Evolutionary conservation across 2,797 vertebrate genomes (phyloP), one percentile per base, ranked within the genome.

Genomic region (Cyclopterus lumpus): DNA sequence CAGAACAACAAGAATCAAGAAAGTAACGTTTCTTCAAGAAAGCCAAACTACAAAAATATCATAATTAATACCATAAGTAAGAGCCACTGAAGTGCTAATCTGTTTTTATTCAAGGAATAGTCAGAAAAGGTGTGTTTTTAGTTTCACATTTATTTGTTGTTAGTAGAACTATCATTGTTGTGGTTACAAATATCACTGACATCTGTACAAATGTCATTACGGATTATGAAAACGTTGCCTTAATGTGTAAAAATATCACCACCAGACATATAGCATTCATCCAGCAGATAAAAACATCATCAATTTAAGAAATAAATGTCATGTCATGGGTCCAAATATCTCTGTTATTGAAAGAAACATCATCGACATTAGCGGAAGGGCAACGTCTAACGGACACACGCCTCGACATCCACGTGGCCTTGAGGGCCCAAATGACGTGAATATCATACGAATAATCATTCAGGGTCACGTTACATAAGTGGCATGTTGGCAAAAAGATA

Each of bases 331-430:
- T 66, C 30, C n/a, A n/a, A 30, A 46, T 14, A 48, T 63, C 16
- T 9, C 61, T 46, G 58, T 60, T 60, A 22, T 60, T 40, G 34
- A 60, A 24, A 60, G 34, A 60, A 40, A 60, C 58, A 60, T 40
- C 58, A 40, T 34, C 3, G 18, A 26, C 8, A 0, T 38, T 12
- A 38, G 9, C 4, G 40, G 34, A 40, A 15, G 34, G 58, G 57
- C 30, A 32, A 40, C 34, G 4, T 59, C 30, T 30, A 16, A 18
- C 26, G 58, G 30, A 44, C 40, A 30, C n/a, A n/a, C n/a, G n/a
- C n/a, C n/a, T n/a, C n/a, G n/a, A n/a, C n/a, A n/a, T n/a, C n/a
- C n/a, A n/a, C n/a, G n/a, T n/a, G n/a, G n/a, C n/a, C n/a, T n/a
- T n/a, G n/a, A n/a, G n/a, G n/a, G n/a, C n/a, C n/a, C n/a, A n/a